A percentile compares a stretch with the other conserved stretches of the same genome.
Conservation (phyloP, 2,113 vertebrate genomes). For the Gallinago paraguaiae region DNA sequence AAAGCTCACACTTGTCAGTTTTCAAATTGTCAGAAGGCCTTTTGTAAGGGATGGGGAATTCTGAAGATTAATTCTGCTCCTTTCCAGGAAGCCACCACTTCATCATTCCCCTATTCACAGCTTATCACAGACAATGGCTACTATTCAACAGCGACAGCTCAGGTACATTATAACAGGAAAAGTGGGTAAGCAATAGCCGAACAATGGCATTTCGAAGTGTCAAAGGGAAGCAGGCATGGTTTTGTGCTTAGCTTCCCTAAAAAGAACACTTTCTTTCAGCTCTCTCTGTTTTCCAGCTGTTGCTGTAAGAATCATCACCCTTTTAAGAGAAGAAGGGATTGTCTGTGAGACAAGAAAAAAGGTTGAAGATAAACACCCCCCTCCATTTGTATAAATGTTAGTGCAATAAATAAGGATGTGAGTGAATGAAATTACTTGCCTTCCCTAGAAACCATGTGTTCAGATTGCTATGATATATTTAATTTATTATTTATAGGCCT, state of each 20-base stretch:
- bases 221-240: neutral
- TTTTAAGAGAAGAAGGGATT: neutral
- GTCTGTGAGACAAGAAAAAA: neutral
- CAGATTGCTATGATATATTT: neutral
- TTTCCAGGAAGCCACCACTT: neutral
- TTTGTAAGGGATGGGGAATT: neutral
- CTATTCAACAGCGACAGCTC: neutral
- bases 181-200: neutral
- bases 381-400: neutral
- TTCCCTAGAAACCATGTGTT: neutral
- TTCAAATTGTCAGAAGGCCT: neutral
- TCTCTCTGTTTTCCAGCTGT: neutral
- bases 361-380: neutral
- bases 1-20: neutral
- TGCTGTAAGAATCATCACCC: neutral
- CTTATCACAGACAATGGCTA: neutral
- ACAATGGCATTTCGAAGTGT: neutral
- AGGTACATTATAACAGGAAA: neutral
- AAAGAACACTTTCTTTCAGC: neutral
- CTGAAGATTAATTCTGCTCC: conserved; percentile 17
- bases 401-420: neutral
- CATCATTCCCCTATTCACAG: neutral
- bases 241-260: neutral
- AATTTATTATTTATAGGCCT: neutral
- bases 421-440: neutral